A percentile compares a stretch with the other conserved stretches of the same genome.
These are phyloP conservation scores for Phenganax stokvisi DNA, from an alignment of 92 coral and sea anemone species.

Conservation along the genomic window DNA sequence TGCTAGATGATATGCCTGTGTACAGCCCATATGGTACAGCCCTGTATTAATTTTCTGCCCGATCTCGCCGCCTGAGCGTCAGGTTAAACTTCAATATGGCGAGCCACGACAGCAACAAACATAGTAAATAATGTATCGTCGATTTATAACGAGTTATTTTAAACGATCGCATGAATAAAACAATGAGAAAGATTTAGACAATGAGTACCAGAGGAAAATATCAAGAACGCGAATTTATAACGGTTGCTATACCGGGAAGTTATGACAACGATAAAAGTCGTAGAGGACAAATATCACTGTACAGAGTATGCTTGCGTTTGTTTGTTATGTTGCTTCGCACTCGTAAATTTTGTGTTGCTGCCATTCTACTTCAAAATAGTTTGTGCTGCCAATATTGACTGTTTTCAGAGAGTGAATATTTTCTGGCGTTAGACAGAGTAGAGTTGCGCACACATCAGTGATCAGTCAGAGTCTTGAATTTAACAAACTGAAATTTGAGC, in stretches of 20 bases:
- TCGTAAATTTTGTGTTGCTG: background rate
- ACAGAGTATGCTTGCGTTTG: constrained; percentile 4
- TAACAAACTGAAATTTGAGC: background rate
- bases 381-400: no score
- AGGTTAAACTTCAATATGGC: constrained; percentile 18
- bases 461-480: background rate
- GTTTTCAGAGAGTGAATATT: background rate
- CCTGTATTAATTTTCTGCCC: background rate
- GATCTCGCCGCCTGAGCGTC: background rate
- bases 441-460: background rate
- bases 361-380: background rate
- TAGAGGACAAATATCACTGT: constrained; percentile 53
- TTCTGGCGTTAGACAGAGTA: background rate
- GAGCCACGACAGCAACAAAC: constrained; percentile 27
- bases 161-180: background rate
- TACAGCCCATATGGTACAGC: no score
- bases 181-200: background rate
- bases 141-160: background rate
- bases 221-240: constrained; percentile 54
- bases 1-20: background rate
- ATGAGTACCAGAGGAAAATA: constrained; percentile 29
- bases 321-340: background rate
- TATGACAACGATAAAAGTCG: constrained; percentile 54
- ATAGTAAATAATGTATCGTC: background rate
- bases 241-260: constrained; percentile 72